phyloP scores from a whole-genome alignment of 2,888 invertebrate species.

The Phytoseiulus persimilis region DNA sequence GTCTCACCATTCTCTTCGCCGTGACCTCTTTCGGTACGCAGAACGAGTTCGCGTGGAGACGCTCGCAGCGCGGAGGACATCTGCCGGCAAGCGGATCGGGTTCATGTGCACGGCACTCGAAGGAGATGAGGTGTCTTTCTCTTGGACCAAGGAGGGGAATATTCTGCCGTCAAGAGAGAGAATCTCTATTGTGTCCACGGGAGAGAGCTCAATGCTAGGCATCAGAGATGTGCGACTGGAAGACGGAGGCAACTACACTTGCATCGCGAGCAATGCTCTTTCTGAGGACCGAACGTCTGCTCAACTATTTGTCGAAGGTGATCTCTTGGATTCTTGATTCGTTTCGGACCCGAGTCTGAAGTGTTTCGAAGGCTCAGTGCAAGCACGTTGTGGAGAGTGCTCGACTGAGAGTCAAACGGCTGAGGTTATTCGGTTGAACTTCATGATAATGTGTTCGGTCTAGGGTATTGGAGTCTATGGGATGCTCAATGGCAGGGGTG shows the following conservation, averaged over 20 bases:
- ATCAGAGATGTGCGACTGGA: background rate
- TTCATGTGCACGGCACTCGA: constrained; percentile 1
- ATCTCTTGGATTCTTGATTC: background rate
- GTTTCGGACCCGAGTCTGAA: too few relatives aligned
- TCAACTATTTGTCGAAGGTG: background rate
- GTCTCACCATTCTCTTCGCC: too few relatives aligned
- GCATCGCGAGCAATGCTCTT: background rate
- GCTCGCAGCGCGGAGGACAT: background rate
- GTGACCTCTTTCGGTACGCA: background rate
- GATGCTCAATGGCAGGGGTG: too few relatives aligned
- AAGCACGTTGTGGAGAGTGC: too few relatives aligned
- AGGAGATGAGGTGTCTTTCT: constrained; percentile 7
- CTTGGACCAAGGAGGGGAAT: background rate
- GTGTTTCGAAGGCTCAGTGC: too few relatives aligned
- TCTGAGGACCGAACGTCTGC: constrained; percentile 8
- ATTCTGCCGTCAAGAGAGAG: background rate
- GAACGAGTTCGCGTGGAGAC: background rate
- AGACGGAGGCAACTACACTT: constrained; percentile 20
- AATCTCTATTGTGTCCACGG: background rate
- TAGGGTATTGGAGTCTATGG: too few relatives aligned
- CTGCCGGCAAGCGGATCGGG: background rate
- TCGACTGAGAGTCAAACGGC: too few relatives aligned
- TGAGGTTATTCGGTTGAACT: too few relatives aligned
- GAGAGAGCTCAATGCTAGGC: background rate
- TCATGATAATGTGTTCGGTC: too few relatives aligned